Evolutionary conservation across 2,113 vertebrate species (phyloP), one percentile per base, ranked within the genome.

Genomic region (Ciconia boyciana): DNA sequence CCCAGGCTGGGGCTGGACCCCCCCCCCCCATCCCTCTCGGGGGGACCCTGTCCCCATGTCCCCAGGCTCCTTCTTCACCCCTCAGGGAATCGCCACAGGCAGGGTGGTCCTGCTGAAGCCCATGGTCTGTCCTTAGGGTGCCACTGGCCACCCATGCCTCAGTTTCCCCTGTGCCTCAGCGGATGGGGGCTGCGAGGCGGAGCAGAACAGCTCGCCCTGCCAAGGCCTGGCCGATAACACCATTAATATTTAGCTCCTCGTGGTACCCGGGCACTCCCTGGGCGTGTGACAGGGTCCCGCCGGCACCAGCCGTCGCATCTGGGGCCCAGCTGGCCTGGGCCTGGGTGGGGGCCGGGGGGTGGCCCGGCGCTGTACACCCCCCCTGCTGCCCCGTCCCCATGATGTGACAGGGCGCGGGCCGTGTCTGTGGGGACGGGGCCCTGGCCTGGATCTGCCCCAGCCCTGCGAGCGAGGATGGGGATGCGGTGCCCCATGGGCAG

Each of bases 251-350:
- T 58, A 48, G 36, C 51, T 39, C 49, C 9, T 17, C 31, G 1
- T 1, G 3, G 43, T 8, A 16, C 2, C 8, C 0, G 0, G 19
- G 28, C 8, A 3, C 83, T 34, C n/a, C 21, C 39, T 14, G 32
- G 60, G 46, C 10, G 14, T 0, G 1, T 17, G 41, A 9, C 4
- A 5, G 29, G 31, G 3, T 80, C 14, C 49, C 9, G 4, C 16
- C 6, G 3, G n/a, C 65, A 74, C 41, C 19, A 39, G 24, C 34
- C 9, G 2, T 10, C 1, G 7, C 24, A 4, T 10, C 24, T 52
- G 51, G 43, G 51, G 14, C 14, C 28, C 49, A 15, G 51, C 46
- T 31, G 75, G 19, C 18, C 43, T 8, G 32, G 48, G 57, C 8
- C 28, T 11, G 41, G 68, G 13, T 36, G 51, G 34, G 52, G 11